Conservation (phyloP, 2,113 vertebrate genomes). For the Emydura subglobosa region DNA sequence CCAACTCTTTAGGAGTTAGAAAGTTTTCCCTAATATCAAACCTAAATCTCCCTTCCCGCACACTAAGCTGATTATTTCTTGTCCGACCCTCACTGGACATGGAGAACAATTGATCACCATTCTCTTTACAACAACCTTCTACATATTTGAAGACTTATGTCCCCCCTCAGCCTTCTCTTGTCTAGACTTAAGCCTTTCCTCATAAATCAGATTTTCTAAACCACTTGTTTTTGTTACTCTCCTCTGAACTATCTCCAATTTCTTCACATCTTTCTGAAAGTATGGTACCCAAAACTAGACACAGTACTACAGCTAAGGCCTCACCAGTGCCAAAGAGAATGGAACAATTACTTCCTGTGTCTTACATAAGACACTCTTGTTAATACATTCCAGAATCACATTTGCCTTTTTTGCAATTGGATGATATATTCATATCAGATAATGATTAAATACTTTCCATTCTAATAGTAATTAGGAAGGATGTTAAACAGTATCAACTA, state of each 20-base stretch:
- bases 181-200: background rate
- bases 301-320: background rate
- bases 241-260: background rate
- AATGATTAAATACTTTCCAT: conserved; percentile 62
- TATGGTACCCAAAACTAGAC: background rate
- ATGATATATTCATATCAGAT: conserved; percentile 9
- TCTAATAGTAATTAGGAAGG: conserved; percentile 56
- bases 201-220: background rate
- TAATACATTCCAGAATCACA: background rate
- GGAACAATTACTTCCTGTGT: background rate
- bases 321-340: background rate
- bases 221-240: background rate
- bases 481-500: conserved; percentile 59
- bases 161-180: background rate
- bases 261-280: background rate
- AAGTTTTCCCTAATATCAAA: background rate
- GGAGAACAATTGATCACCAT: background rate
- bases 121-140: background rate
- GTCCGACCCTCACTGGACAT: background rate
- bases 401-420: background rate
- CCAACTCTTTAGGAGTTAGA: background rate
- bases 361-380: background rate
- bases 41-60: background rate
- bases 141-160: background rate
- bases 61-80: background rate